Evolutionary conservation across 92 coral and sea anemone genomes (phyloP).

Genomic region (Meandrina meandrites): DNA sequence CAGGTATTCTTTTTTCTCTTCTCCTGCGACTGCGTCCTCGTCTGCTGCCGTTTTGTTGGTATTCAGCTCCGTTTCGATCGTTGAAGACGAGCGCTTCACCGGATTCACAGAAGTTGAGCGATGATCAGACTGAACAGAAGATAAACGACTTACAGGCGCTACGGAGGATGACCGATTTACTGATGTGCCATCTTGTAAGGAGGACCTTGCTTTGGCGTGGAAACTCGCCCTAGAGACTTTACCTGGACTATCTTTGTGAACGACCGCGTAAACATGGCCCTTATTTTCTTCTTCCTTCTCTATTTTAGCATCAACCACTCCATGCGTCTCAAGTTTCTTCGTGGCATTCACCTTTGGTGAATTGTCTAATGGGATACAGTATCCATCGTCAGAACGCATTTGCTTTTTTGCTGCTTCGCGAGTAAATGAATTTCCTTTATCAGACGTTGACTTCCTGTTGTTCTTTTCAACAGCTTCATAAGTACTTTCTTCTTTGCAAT

Average conservation of each 20-base stretch:
- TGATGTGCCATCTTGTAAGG: too few species aligned
- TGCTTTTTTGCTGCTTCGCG: background rate
- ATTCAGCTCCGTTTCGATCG: background rate
- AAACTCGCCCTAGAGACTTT: background rate
- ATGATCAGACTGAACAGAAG: background rate
- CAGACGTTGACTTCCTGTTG: background rate
- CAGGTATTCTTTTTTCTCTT: background rate
- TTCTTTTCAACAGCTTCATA: background rate
- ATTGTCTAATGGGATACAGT: background rate
- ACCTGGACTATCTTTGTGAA: background rate
- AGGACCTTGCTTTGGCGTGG: background rate
- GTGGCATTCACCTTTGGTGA: background rate
- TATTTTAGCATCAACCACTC: background rate
- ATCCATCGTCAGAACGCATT: background rate
- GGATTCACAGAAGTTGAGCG: background rate
- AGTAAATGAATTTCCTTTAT: background rate
- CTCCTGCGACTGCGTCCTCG: background rate
- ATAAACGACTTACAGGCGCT: too few species aligned
- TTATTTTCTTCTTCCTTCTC: background rate
- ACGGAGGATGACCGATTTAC: background rate
- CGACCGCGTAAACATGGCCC: conserved; percentile 8
- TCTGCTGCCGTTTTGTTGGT: background rate
- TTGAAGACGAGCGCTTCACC: background rate
- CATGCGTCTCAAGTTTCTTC: background rate
- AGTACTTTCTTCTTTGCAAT: background rate